Evolutionary conservation across 2,113 vertebrate genomes (phyloP).

Genomic region (Tachysurus fulvidraco): DNA sequence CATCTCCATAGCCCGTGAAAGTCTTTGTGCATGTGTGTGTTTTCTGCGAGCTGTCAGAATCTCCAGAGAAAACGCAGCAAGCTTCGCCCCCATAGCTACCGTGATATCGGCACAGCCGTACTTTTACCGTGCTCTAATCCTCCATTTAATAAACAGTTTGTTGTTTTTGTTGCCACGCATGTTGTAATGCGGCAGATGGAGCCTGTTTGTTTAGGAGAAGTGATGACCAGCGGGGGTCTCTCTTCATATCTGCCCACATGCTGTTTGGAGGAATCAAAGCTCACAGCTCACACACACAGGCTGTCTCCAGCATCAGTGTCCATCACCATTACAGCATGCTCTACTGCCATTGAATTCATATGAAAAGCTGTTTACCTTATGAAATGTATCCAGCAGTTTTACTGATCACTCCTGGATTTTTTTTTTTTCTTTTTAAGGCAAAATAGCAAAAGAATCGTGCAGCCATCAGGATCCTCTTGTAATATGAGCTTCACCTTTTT

Average conservation of each 20-base stretch:
- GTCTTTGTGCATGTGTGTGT: background rate
- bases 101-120: background rate
- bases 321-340: background rate
- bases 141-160: constrained; percentile 30
- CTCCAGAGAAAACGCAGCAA: background rate
- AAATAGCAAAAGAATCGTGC: background rate
- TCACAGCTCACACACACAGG: constrained; percentile 5
- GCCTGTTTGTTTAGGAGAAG: constrained; percentile 40
- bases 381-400: background rate
- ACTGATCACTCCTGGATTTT: background rate
- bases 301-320: background rate
- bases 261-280: constrained; percentile 28
- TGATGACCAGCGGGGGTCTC: constrained; percentile 41
- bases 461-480: background rate
- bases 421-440: background rate
- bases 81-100: constrained; percentile 3
- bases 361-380: background rate
- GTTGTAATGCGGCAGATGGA: constrained; percentile 42
- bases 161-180: constrained; percentile 19
- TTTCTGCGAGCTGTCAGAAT: constrained; percentile 12
- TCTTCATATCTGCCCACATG: constrained; percentile 43
- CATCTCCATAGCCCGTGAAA: background rate
- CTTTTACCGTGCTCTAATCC: background rate
- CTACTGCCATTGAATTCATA: background rate
- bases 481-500: background rate